These are phyloP conservation scores for Sabatieria punctata DNA, from an alignment of 2,888 invertebrate genomes.

Conservation along the genomic window DNA sequence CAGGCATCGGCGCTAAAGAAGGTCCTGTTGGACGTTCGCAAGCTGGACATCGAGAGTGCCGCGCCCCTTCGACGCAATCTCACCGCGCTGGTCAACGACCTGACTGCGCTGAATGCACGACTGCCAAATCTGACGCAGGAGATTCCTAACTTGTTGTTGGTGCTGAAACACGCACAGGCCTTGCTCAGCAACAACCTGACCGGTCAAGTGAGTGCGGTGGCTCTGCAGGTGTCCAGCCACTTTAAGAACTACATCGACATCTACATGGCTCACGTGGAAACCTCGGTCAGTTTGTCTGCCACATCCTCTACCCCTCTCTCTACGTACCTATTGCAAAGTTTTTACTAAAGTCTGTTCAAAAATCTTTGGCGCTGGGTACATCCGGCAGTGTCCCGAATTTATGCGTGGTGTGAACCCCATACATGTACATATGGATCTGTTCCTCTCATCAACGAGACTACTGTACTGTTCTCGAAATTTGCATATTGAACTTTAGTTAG, in stretches of 20 bases:
- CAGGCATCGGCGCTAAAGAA: not conserved
- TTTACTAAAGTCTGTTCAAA: too few relatives aligned
- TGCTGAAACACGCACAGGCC: not conserved
- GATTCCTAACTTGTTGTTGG: not conserved
- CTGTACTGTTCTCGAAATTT: too few relatives aligned
- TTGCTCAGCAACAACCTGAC: not conserved
- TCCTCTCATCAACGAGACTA: too few relatives aligned
- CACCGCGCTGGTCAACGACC: not conserved
- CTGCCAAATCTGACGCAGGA: not conserved
- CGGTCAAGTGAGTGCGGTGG: not conserved
- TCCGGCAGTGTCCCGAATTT: too few relatives aligned
- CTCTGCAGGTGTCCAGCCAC: not conserved
- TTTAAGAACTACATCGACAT: not conserved
- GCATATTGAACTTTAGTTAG: too few relatives aligned
- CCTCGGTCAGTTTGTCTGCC: not conserved
- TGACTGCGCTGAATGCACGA: not conserved
- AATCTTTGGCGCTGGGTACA: too few relatives aligned
- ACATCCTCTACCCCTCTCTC: too few relatives aligned
- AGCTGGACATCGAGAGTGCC: not conserved
- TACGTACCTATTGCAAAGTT: too few relatives aligned
- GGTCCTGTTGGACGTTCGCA: not conserved
- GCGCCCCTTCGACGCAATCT: not conserved
- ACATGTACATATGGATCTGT: too few relatives aligned
- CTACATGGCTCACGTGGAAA: constrained; percentile 1
- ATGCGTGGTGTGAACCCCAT: too few relatives aligned